Evolutionary conservation across 2,113 vertebrate species (phyloP).

Genomic region (Furnarius figulus): DNA sequence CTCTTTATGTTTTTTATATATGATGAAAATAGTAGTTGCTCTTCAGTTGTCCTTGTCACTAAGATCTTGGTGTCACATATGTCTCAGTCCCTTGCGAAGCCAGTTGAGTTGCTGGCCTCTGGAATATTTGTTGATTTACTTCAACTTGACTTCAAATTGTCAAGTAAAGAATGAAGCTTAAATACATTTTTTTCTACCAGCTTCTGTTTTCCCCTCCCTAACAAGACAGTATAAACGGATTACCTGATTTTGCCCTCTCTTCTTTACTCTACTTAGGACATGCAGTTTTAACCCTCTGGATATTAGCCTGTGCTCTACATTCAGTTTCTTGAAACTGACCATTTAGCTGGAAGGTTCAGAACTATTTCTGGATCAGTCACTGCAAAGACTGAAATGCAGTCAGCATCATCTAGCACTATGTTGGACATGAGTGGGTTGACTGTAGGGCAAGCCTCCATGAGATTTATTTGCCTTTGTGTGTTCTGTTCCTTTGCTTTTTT

Average conservation of each 20-base stretch:
- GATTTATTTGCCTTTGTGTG: neutral
- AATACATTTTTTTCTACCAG: neutral
- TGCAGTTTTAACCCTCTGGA: neutral
- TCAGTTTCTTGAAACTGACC: slow-evolving; percentile 2
- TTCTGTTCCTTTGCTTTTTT: neutral
- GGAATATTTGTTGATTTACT: neutral
- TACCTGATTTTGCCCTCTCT: neutral
- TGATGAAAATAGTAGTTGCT: neutral
- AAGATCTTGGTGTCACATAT: neutral
- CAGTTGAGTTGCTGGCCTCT: neutral
- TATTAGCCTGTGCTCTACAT: neutral
- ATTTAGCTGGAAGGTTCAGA: neutral
- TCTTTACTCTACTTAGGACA: neutral
- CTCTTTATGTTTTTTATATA: neutral
- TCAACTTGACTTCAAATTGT: neutral
- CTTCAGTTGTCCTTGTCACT: neutral
- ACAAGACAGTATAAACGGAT: neutral
- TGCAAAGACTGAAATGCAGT: neutral
- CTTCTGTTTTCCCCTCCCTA: neutral
- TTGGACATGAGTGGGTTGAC: neutral
- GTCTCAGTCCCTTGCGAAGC: neutral
- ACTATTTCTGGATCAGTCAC: neutral
- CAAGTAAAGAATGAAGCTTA: neutral
- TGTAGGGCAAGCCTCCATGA: neutral
- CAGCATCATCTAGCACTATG: neutral